Base-by-base conservation (phyloP, 2,113 vertebrate species). In the Dryoscopus gambensis region DNA sequence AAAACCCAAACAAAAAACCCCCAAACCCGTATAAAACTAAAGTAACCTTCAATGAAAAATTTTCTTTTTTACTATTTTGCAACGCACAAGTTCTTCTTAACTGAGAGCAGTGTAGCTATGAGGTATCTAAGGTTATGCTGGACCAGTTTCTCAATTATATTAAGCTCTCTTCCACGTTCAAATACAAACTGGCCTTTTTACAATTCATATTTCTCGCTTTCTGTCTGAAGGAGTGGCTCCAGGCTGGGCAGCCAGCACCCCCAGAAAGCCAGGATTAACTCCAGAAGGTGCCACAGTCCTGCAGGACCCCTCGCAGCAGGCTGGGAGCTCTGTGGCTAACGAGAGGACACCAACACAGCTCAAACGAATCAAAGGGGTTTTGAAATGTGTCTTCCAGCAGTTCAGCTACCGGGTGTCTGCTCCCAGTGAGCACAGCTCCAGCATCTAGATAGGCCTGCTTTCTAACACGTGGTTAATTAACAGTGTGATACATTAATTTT, bases 271-370 rank as follows among this genome's bases (percentile, higher is more conserved):
- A n/a, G 3, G 5, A 35, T 49, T 5, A 28, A 13, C 10, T 63
- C 7, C 63, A 63, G 18, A 33, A 50, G 59, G 33, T 40, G 52
- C 13, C 56, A 28, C 24, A 75, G 1, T 25, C 27, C 15, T 30
- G 56, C 65, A 95, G 74, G 56, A 33, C 30, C 10, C 31, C 39
- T 30, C 23, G 23, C 44, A 49, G 28, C 19, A 74, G 59, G 59
- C 46, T 31, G 28, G 49, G 11, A 62, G 22, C 23, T 33, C 44
- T 11, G 49, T 31, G 42, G 33, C 13, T 5, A 2, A 9, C 0
- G 1, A 70, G 13, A n/a, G 2, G 3, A 5, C 3, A 22, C 6
- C 21, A 70, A 3, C 2, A 0, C 8, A 24, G 23, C 1, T 14
- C 12, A 27, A 52, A 52, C 5, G 2, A 60, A 50, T 23, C 57